These are phyloP conservation scores for Chrysaora quinquecirrha DNA, from an alignment of 30 jellyfish, hydroid and myxozoan species.

Conservation along the genomic window DNA sequence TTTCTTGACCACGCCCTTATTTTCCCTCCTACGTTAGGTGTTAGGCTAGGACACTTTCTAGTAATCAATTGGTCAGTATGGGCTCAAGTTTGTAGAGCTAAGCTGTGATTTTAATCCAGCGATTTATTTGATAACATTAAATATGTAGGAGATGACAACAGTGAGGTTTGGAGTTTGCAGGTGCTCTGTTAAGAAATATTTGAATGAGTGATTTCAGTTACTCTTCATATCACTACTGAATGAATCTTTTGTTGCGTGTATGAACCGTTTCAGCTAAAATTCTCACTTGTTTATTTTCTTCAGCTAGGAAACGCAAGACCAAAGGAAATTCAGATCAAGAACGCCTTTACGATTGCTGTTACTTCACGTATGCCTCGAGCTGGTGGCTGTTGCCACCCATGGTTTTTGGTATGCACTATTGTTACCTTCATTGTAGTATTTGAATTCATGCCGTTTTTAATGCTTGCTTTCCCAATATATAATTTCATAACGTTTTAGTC, in stretches of 20 bases:
- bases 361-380: background rate
- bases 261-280: background rate
- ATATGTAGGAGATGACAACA: slow-evolving; percentile 51
- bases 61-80: slow-evolving; percentile 27
- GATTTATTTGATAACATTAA: slow-evolving; percentile 57
- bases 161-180: slow-evolving; percentile 50
- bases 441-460: background rate
- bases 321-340: background rate
- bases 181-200: slow-evolving; percentile 38
- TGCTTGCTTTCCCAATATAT: background rate
- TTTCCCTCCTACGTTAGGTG: too few species aligned
- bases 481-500: too few species aligned
- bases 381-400: background rate
- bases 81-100: slow-evolving; percentile 33
- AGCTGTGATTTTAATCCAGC: slow-evolving; percentile 14
- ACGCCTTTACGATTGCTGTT: background rate
- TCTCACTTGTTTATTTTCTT: background rate
- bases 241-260: slow-evolving; percentile 3
- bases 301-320: background rate
- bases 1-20: too few species aligned
- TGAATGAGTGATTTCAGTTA: slow-evolving; percentile 35
- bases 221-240: background rate
- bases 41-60: too few species aligned
- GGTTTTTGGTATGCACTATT: background rate
- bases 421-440: background rate